Base-by-base conservation (phyloP, 2,113 vertebrate genomes). In the Pedetes capensis region DNA sequence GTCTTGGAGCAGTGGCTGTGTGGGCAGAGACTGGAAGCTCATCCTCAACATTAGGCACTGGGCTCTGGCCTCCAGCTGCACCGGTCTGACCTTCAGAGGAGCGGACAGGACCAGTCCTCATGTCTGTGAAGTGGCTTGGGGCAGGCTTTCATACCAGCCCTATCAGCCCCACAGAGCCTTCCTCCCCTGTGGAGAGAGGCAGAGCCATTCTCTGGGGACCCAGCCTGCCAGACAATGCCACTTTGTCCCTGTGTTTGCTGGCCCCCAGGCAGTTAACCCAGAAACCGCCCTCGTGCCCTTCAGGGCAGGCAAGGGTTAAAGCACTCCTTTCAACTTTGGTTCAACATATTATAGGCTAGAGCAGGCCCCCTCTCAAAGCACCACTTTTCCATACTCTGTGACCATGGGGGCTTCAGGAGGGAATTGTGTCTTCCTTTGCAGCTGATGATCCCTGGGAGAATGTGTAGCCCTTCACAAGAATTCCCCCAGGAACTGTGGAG, bases 181-280 rank as follows among this genome's bases (percentile, higher is more conserved):
- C 81, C 89, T 96, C 72, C 93, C 69, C 94, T 27, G 74, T 80
- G 92, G 81, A 94, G 96, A 95, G 96, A 75, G 90, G 91, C 5
- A 11, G 17, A 95, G 84, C 89, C 5, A 0, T 96, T 97, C 96
- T 97, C 91, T 91, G 97, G 97, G 96, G 97, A 96, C 94, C 49
- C 44, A 49, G 96, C 32, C 81, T 27, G 93, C 93, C 0, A 94
- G 96, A 98, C 98, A 98, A 98, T 98, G 34, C 14, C 86, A 55
- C 96, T 97, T 95, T 98, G 98, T 98, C 87, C 96, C 84, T 84
- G 42, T 59, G 68, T 66, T 78, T 16, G 0, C 89, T 96, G 97
- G 97, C 94, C 98, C 91, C 97, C 96, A 71, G 93, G 95, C 96
- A 95, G 89, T 97, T 98, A 98, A 98, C 96, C 96, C 98, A 86